Conservation (phyloP, 2,888 invertebrate genomes). For the Phyllotreta striolata region DNA sequence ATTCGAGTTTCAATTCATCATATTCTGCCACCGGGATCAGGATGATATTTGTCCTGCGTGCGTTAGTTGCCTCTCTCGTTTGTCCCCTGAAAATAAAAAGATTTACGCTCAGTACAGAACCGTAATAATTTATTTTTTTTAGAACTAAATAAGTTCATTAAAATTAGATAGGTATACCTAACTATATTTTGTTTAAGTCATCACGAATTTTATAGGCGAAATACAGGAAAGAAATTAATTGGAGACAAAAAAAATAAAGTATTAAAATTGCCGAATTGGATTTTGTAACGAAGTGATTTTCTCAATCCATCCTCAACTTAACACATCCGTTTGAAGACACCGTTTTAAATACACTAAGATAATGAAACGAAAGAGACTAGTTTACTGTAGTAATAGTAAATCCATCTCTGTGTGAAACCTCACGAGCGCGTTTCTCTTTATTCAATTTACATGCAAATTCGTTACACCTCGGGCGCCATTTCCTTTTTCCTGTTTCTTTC, state of each 20-base stretch:
- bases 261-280: no score
- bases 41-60: slow-evolving; percentile 19
- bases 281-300: no score
- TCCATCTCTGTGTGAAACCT: slow-evolving; percentile 31
- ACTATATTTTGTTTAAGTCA: no score
- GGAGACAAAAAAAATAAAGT: no score
- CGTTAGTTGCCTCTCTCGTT: slow-evolving; percentile 14
- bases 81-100: slow-evolving; percentile 13
- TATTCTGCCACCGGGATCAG: slow-evolving; percentile 25
- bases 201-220: no score
- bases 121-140: slow-evolving; percentile 1
- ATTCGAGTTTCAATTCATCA: slow-evolving; percentile 42
- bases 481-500: slow-evolving; percentile 48
- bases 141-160: no score
- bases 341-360: no score
- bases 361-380: no score
- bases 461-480: slow-evolving; percentile 42
- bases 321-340: no score
- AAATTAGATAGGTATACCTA: no score
- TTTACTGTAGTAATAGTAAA: not conserved
- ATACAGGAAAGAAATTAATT: no score
- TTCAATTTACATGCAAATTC: slow-evolving; percentile 55
- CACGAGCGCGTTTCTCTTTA: slow-evolving; percentile 44
- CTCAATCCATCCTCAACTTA: no score
- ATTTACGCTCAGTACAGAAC: slow-evolving; percentile 1